A percentile compares a stretch with the other conserved stretches of the same genome.
phyloP scores from a whole-genome alignment of 1,140 invertebrate species.

The Ruditapes philippinarum region DNA sequence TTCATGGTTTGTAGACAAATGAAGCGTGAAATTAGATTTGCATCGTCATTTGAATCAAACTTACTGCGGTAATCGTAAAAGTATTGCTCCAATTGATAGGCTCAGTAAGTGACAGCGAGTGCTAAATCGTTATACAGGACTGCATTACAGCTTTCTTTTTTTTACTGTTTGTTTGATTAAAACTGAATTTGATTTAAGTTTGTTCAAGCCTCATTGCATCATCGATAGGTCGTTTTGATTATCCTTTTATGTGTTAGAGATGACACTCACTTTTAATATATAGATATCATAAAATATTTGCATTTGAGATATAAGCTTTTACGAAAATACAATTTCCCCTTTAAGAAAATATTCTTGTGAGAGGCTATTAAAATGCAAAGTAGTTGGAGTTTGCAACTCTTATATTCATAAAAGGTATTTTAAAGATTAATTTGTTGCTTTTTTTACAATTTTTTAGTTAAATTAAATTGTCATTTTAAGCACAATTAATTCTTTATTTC shows the following conservation, averaged over 20 bases:
- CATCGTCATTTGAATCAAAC: conserved; percentile 29
- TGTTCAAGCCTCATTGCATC: not conserved
- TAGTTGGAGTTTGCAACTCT: too few relatives aligned
- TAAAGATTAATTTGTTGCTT: too few relatives aligned
- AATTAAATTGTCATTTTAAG: too few relatives aligned
- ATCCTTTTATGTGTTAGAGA: not conserved
- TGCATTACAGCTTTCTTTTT: not conserved
- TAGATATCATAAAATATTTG: not conserved
- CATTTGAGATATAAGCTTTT: too few relatives aligned
- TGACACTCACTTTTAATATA: not conserved
- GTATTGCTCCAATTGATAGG: conserved; percentile 5
- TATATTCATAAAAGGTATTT: too few relatives aligned
- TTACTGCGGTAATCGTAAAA: conserved; percentile 12
- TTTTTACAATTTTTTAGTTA: too few relatives aligned
- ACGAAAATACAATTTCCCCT: too few relatives aligned
- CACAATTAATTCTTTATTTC: too few relatives aligned
- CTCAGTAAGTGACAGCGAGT: not conserved
- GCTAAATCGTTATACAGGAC: not conserved
- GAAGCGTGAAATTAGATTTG: conserved; percentile 57
- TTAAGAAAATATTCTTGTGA: too few relatives aligned
- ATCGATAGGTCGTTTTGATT: not conserved
- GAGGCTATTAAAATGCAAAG: too few relatives aligned
- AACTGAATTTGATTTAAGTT: not conserved
- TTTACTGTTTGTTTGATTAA: conserved; percentile 1
- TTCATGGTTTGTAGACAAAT: not conserved